A percentile compares a stretch with the other conserved stretches of the same genome.
Evolutionary conservation across 2,888 invertebrate species (phyloP).

Genomic region (Cryptocephalus primarius): DNA sequence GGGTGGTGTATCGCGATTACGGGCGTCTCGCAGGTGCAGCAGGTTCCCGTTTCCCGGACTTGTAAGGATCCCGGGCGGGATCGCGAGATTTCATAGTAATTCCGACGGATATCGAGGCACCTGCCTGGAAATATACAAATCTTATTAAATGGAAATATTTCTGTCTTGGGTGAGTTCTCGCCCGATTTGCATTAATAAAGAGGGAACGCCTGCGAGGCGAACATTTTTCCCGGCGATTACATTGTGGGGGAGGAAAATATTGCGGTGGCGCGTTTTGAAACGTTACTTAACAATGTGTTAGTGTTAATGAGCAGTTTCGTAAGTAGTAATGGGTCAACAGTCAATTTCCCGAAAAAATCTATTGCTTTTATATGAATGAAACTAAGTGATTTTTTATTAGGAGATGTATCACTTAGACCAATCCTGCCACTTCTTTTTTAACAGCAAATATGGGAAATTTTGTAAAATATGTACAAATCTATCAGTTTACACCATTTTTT

Average conservation of each 20-base stretch:
- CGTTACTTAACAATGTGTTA: too few species aligned
- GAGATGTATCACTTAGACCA: too few species aligned
- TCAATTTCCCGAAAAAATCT: too few species aligned
- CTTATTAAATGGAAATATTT: slow-evolving; percentile 8
- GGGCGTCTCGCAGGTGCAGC: slow-evolving; percentile 15
- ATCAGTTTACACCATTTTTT: neutral
- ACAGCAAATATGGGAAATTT: neutral
- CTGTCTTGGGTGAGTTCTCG: neutral
- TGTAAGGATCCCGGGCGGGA: slow-evolving; percentile 6
- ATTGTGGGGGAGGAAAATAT: too few species aligned
- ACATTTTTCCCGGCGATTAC: too few species aligned
- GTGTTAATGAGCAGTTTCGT: too few species aligned
- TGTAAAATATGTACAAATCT: neutral
- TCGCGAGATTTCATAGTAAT: slow-evolving; percentile 9
- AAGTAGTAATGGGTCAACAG: too few species aligned
- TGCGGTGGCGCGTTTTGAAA: too few species aligned
- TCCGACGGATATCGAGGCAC: slow-evolving; percentile 9
- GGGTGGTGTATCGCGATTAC: slow-evolving; percentile 10
- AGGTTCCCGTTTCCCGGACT: slow-evolving; percentile 2
- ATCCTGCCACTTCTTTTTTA: neutral
- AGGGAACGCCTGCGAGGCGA: neutral
- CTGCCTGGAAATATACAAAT: slow-evolving; percentile 10
- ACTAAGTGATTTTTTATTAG: too few species aligned
- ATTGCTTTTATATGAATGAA: too few species aligned
- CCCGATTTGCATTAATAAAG: slow-evolving; percentile 3